phyloP scores from a whole-genome alignment of 2,888 invertebrate species.

The Drosophila tripunctata region DNA sequence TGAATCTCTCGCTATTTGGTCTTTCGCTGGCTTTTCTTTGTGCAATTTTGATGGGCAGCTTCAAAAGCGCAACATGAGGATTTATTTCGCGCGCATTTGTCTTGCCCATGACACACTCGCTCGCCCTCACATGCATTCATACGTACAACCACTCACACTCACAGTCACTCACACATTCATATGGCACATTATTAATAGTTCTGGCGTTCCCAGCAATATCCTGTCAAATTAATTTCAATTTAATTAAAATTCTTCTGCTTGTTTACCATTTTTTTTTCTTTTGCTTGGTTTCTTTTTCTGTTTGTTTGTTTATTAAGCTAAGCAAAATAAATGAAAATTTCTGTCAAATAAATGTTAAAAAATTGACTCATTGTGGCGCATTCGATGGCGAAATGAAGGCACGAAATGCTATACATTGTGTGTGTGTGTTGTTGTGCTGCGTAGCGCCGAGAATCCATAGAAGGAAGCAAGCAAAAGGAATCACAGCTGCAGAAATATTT shows the following conservation, averaged over 20 bases:
- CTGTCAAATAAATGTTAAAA: conserved; percentile 81
- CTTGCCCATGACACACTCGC: conserved; percentile 52
- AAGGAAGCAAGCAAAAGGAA: conserved; percentile 48
- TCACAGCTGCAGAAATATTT: conserved; percentile 78
- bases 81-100: conserved; percentile 76
- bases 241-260: conserved; percentile 68
- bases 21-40: conserved; percentile 24
- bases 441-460: conserved; percentile 20
- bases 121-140: conserved; percentile 37
- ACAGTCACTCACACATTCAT: conserved; percentile 16
- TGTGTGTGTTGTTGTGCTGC: conserved; percentile 19
- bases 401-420: background rate
- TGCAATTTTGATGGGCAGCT: conserved; percentile 71
- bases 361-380: conserved; percentile 76
- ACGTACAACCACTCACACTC: conserved; percentile 24
- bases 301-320: conserved; percentile 26
- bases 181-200: conserved; percentile 76
- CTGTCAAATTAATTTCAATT: conserved; percentile 81
- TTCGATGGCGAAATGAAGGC: conserved; percentile 40
- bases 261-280: conserved; percentile 5
- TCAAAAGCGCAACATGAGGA: conserved; percentile 77
- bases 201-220: conserved; percentile 63
- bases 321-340: conserved; percentile 74
- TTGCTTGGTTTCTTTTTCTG: background rate
- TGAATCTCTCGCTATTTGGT: conserved; percentile 17